Conservation (phyloP, 2,888 invertebrate species). For the Pristionchus entomophagus region DNA sequence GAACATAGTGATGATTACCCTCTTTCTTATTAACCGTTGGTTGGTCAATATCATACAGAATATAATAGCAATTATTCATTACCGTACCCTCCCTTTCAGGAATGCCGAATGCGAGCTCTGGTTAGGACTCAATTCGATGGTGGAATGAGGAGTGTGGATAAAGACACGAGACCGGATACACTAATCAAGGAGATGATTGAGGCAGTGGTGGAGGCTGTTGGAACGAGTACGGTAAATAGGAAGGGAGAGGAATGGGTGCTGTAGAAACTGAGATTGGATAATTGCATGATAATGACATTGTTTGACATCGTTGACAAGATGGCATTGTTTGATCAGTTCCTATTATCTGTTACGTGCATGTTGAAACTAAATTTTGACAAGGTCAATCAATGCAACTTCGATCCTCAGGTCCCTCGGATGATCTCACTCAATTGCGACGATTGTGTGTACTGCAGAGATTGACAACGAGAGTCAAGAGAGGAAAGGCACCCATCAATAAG, state of each 20-base stretch:
- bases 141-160: not conserved
- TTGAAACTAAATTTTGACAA: no score
- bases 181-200: constrained; percentile 23
- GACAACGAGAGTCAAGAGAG: constrained; percentile 23
- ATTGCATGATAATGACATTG: no score
- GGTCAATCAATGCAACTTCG: no score
- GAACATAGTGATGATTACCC: no score
- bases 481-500: not conserved
- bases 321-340: no score
- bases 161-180: constrained; percentile 6
- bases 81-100: not conserved
- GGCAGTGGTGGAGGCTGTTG: constrained; percentile 5
- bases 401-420: not conserved
- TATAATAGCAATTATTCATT: not conserved
- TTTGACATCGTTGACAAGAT: no score
- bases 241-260: no score
- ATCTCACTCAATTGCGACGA: not conserved
- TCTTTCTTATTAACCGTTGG: no score
- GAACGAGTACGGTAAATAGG: not conserved
- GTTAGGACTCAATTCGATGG: not conserved
- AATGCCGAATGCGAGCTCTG: not conserved
- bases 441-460: constrained; percentile 24
- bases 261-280: no score
- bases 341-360: no score
- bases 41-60: no score